Evolutionary conservation across 2,113 vertebrate species (phyloP), one percentile per base, ranked within the genome.

Genomic region (Chaetura pelagica): DNA sequence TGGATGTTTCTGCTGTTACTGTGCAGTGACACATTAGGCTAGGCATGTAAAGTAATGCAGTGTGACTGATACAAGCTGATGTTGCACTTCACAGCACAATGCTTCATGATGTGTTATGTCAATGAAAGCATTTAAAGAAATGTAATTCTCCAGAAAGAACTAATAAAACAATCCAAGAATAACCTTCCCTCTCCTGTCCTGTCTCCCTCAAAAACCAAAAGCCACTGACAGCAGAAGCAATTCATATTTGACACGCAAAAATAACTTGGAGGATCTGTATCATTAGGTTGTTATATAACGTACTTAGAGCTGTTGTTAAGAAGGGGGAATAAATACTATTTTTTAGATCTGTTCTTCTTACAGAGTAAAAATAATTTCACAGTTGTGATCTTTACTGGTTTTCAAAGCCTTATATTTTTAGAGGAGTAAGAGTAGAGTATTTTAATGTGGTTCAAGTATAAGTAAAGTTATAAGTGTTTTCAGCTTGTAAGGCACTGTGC

Each of bases 11-110:
- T 62, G 64, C 71, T 91, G 74, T 55, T 83, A 24, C 58, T 34
- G 67, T 73, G 69, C 79, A 69, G 78, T 57, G 73, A 68, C 85
- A 87, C 89, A 67, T 96, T 46, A 96, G 62, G 73, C 58, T 79
- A 58, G 76, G 83, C 93, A 76, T 63, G 72, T 79, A 91, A 80
- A 91, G 78, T 96, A 95, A 96, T 95, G 90, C 84, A 79, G 59
- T 89, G 95, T 96, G 97, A 97, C 92, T 97, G 94, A 96, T 91
- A 94, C 94, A 96, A 96, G 95, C 95, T 96, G 97, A 97, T 94
- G 95, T 94, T 96, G 94, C 93, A 89, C 92, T 96, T 96, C 95
- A 94, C 75, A 95, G 94, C 93, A 89, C 94, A 96, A 58, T 55
- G 82, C 72, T 95, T 96, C 94, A 84, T 95, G 84, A 94, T 84